These are phyloP conservation scores for Microctonus aethiopoides DNA, from an alignment of 2,888 invertebrate species.

Conservation along the genomic window DNA sequence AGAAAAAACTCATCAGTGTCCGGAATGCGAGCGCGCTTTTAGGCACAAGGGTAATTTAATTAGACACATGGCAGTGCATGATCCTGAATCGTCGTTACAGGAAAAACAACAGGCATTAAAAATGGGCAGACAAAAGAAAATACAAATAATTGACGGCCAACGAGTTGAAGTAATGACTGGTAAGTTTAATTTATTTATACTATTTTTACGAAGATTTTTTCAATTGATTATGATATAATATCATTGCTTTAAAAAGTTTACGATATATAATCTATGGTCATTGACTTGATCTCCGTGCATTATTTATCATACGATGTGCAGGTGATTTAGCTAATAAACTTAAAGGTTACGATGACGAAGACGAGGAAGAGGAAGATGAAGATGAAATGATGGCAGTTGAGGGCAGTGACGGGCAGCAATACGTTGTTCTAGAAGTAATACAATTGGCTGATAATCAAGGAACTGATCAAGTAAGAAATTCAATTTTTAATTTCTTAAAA, in stretches of 20 bases:
- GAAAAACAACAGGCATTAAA: constrained; percentile 82
- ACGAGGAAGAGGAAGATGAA: constrained; percentile 68
- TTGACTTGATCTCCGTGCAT: constrained; percentile 61
- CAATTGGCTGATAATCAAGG: constrained; percentile 79
- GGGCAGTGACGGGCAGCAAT: constrained; percentile 82
- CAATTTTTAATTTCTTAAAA: neutral
- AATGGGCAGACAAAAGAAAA: constrained; percentile 81
- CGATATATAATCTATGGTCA: constrained; percentile 62
- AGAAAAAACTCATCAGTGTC: constrained; percentile 91
- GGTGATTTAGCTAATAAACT: constrained; percentile 64
- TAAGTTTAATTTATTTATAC: constrained; percentile 40
- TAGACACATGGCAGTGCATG: constrained; percentile 91
- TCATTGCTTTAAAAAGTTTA: constrained; percentile 49
- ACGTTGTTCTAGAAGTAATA: constrained; percentile 91
- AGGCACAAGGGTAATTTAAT: constrained; percentile 92
- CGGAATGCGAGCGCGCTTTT: constrained; percentile 80
- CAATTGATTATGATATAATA: constrained; percentile 3
- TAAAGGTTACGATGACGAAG: constrained; percentile 65
- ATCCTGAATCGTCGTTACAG: constrained; percentile 83
- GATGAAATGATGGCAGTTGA: constrained; percentile 76
- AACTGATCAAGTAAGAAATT: constrained; percentile 69
- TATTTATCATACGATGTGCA: constrained; percentile 44
- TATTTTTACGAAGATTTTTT: constrained; percentile 11
- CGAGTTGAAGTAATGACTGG: constrained; percentile 66
- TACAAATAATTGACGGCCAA: constrained; percentile 74